Evolutionary conservation across 1,140 invertebrate species (phyloP).

Genomic region (Hypsibius dujardini): DNA sequence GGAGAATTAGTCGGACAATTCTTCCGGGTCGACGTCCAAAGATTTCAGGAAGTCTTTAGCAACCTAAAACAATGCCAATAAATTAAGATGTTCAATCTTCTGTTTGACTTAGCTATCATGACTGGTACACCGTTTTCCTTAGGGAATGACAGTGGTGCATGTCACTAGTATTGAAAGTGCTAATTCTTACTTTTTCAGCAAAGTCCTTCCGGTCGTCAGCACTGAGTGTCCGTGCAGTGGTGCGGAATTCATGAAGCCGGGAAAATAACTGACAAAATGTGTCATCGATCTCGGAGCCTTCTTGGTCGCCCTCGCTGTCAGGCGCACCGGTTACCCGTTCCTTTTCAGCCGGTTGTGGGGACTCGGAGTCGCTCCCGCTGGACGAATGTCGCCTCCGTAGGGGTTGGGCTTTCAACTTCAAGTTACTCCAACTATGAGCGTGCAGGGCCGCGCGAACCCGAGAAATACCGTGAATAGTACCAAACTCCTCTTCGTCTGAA

Average conservation of each 20-base stretch:
- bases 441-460: constrained; percentile 55
- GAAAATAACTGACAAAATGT: constrained; percentile 6
- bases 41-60: background rate
- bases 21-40: background rate
- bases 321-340: background rate
- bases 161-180: too few species aligned
- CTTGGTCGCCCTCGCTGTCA: background rate
- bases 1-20: background rate
- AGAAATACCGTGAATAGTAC: constrained; percentile 47
- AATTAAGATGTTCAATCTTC: background rate
- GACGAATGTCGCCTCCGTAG: background rate
- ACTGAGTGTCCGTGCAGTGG: background rate
- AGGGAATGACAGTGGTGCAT: too few species aligned
- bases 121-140: background rate
- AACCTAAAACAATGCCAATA: background rate
- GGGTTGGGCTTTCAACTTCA: constrained; percentile 44
- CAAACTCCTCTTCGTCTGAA: constrained; percentile 35
- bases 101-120: too few species aligned
- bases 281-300: background rate
- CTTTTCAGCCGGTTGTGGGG: background rate
- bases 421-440: constrained; percentile 56
- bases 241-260: background rate
- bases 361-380: background rate
- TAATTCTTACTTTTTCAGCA: background rate
- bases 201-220: background rate